Evolutionary conservation across 2,888 invertebrate species (phyloP).

Genomic region (Lepidocyrtinus sp.): DNA sequence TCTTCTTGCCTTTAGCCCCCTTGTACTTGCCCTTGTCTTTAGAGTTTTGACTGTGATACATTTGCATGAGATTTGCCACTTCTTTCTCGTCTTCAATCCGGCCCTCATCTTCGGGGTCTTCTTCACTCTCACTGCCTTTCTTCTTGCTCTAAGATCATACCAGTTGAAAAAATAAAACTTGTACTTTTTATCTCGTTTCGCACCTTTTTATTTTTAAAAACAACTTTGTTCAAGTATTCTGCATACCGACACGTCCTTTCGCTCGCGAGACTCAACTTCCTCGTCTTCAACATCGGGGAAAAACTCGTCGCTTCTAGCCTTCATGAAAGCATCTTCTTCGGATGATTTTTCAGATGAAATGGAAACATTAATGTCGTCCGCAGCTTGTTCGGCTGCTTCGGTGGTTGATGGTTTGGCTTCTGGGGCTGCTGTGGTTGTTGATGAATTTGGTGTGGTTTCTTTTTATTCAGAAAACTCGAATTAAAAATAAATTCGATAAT

Average conservation of each 20-base stretch:
- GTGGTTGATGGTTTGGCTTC: slow-evolving; percentile 30
- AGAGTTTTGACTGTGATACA: slow-evolving; percentile 64
- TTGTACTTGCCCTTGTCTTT: slow-evolving; percentile 64
- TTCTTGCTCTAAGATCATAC: slow-evolving; percentile 49
- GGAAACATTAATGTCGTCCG: slow-evolving; percentile 51
- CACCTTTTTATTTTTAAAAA: slow-evolving; percentile 4
- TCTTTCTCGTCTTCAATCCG: slow-evolving; percentile 58
- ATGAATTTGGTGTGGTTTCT: slow-evolving; percentile 40
- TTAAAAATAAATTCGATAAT: neutral
- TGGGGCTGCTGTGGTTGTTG: slow-evolving; percentile 38
- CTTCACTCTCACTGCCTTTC: slow-evolving; percentile 64
- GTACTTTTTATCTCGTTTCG: neutral
- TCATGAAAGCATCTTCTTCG: slow-evolving; percentile 65
- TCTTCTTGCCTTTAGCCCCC: slow-evolving; percentile 51
- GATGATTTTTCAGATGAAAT: slow-evolving; percentile 59
- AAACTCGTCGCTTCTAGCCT: slow-evolving; percentile 68
- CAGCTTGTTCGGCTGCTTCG: slow-evolving; percentile 33
- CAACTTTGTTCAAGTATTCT: neutral
- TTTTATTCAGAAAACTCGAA: neutral
- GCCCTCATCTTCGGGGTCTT: slow-evolving; percentile 66
- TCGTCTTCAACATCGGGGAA: slow-evolving; percentile 65
- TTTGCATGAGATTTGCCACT: slow-evolving; percentile 65
- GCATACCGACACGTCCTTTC: slow-evolving; percentile 41
- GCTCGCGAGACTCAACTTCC: slow-evolving; percentile 55
- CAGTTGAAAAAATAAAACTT: slow-evolving; percentile 10